Percentiles rank a stretch among this genome's conserved stretches.
Evolutionary conservation across 2,113 vertebrate species (phyloP).

Genomic region (Vulpes lagopus): DNA sequence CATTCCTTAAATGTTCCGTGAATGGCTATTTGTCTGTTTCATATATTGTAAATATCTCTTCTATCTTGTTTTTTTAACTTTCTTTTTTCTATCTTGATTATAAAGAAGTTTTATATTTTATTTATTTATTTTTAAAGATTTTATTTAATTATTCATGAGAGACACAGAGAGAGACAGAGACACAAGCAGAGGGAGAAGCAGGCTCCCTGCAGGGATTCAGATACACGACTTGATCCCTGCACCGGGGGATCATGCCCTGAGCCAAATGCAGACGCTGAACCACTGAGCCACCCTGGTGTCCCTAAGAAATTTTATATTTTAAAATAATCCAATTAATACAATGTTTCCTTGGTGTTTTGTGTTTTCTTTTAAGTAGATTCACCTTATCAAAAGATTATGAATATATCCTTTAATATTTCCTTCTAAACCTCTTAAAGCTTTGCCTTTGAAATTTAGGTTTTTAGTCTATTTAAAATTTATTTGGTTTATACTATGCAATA

Average conservation of each 20-base stretch:
- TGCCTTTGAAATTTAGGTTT: conserved; percentile 17
- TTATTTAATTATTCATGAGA: too few relatives aligned
- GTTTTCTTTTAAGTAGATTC: background rate
- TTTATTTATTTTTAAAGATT: too few relatives aligned
- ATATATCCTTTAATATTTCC: background rate
- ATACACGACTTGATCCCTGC: too few relatives aligned
- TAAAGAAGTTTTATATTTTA: background rate
- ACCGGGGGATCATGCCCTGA: too few relatives aligned
- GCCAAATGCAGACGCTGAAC: too few relatives aligned
- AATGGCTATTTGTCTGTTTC: background rate
- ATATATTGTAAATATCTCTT: background rate
- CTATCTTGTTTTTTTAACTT: background rate
- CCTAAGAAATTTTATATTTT: background rate
- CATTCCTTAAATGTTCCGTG: background rate
- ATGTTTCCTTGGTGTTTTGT: background rate
- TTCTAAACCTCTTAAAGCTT: background rate
- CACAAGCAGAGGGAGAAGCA: too few relatives aligned
- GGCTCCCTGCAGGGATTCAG: too few relatives aligned
- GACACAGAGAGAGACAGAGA: too few relatives aligned
- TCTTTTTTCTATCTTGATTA: background rate
- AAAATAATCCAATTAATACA: background rate
- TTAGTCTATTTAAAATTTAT: background rate
- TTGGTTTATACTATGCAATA: background rate
- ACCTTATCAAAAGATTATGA: background rate
- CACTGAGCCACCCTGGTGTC: too few relatives aligned